Conservation (phyloP, 2,888 invertebrate species). For the Coenonympha glycerion region DNA sequence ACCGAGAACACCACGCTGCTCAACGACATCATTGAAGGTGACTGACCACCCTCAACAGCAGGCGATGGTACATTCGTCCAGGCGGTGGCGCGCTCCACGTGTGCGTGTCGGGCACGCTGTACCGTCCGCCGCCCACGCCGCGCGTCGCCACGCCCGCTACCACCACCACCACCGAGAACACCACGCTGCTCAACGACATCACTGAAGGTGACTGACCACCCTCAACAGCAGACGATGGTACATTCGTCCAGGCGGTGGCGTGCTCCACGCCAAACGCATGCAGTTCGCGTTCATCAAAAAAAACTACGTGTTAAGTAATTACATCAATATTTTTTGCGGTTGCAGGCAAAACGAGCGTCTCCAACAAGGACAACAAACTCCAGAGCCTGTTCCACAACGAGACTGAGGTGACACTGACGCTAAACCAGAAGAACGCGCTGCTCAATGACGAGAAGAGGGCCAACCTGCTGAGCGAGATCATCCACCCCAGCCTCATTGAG, state of each 20-base stretch:
- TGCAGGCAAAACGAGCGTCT: slow-evolving; percentile 47
- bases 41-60: neutral
- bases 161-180: slow-evolving; percentile 58
- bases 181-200: slow-evolving; percentile 52
- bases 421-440: slow-evolving; percentile 61
- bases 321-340: neutral
- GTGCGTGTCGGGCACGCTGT: slow-evolving; percentile 82
- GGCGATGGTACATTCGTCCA: no score
- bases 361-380: slow-evolving; percentile 52
- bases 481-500: slow-evolving; percentile 64
- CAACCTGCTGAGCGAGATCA: slow-evolving; percentile 51
- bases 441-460: slow-evolving; percentile 58
- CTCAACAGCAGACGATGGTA: neutral
- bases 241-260: no score
- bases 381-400: slow-evolving; percentile 63
- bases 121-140: slow-evolving; percentile 77
- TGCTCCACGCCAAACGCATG: no score
- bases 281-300: no score
- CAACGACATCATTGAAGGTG: slow-evolving; percentile 42
- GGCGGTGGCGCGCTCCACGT: slow-evolving; percentile 85
- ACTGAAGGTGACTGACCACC: slow-evolving; percentile 22
- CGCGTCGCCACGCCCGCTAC: slow-evolving; percentile 39
- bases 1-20: slow-evolving; percentile 56
- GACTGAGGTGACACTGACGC: slow-evolving; percentile 46
- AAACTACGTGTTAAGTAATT: no score